A percentile compares a stretch with the other conserved stretches of the same genome.
phyloP scores from a whole-genome alignment of 2,797 vertebrate species.

The Mus spretus region DNA sequence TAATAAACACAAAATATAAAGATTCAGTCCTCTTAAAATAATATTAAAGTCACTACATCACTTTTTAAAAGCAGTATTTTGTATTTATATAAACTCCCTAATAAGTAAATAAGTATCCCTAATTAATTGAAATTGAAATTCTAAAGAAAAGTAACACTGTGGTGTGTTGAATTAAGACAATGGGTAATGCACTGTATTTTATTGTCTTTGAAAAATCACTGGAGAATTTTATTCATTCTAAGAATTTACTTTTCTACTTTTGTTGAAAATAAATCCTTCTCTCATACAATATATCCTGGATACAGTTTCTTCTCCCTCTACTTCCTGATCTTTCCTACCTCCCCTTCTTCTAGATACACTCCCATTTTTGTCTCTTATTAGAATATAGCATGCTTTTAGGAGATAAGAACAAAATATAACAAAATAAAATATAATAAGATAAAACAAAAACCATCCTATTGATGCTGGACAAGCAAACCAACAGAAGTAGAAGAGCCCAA shows the following conservation, averaged over 20 bases:
- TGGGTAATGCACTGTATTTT: not conserved
- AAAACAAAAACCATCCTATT: not conserved
- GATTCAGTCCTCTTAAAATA: not conserved
- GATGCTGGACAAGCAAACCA: not conserved
- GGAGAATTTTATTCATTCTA: not conserved
- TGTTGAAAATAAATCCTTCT: not conserved
- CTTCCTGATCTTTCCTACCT: not conserved
- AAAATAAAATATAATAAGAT: not conserved
- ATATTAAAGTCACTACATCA: not conserved
- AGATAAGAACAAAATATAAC: not conserved
- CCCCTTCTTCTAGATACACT: not conserved
- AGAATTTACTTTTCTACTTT: not conserved
- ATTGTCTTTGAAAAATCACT: constrained; percentile 19
- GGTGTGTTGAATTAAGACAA: not conserved
- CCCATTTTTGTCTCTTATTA: not conserved
- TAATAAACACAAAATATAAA: not conserved
- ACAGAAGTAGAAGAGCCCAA: not conserved
- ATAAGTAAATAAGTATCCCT: not conserved
- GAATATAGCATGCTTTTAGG: not conserved
- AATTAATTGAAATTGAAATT: constrained; percentile 10
- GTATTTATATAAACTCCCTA: not conserved
- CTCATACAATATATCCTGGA: not conserved
- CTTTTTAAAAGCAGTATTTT: not conserved
- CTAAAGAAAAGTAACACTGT: not conserved
- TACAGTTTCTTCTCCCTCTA: not conserved